phyloP scores from a whole-genome alignment of 30 jellyfish, hydroid and myxozoan species.

The Clytia hemisphaerica region DNA sequence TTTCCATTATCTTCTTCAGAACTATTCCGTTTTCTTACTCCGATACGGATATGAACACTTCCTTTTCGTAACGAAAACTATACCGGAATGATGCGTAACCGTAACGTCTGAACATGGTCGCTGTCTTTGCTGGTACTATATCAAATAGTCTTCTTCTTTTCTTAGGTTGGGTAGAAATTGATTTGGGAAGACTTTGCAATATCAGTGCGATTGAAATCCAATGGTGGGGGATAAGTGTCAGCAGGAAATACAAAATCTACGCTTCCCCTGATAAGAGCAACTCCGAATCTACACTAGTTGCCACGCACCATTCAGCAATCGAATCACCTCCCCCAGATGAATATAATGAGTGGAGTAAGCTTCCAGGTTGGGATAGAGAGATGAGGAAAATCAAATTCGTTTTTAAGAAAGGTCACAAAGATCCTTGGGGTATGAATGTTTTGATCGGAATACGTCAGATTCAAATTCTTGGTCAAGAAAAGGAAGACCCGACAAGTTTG shows the following conservation, averaged over 20 bases:
- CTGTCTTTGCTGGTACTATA: no score
- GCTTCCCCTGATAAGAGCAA: slow-evolving; percentile 14
- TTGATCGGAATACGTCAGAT: slow-evolving; percentile 33
- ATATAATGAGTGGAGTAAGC: slow-evolving; percentile 28
- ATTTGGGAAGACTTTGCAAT: slow-evolving; percentile 7
- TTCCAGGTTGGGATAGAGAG: slow-evolving; percentile 27
- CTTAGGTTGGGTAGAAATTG: slow-evolving; percentile 38
- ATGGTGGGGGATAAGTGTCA: slow-evolving; percentile 47
- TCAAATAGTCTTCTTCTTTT: no score
- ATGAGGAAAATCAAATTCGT: background rate
- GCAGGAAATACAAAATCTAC: slow-evolving; percentile 5
- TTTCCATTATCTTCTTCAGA: no score
- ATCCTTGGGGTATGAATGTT: slow-evolving; percentile 33
- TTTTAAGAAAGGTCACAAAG: slow-evolving; percentile 19
- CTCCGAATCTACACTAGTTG: background rate
- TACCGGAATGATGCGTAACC: no score
- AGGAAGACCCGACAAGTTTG: background rate
- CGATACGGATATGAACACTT: no score
- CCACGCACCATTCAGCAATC: background rate
- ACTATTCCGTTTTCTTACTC: no score
- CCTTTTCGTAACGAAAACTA: no score
- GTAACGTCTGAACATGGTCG: no score
- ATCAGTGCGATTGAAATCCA: slow-evolving; percentile 19
- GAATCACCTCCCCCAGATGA: background rate
- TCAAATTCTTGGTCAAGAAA: slow-evolving; percentile 5